These are phyloP conservation scores for Porites lobata DNA, from an alignment of 92 coral and sea anemone species.

Conservation along the genomic window DNA sequence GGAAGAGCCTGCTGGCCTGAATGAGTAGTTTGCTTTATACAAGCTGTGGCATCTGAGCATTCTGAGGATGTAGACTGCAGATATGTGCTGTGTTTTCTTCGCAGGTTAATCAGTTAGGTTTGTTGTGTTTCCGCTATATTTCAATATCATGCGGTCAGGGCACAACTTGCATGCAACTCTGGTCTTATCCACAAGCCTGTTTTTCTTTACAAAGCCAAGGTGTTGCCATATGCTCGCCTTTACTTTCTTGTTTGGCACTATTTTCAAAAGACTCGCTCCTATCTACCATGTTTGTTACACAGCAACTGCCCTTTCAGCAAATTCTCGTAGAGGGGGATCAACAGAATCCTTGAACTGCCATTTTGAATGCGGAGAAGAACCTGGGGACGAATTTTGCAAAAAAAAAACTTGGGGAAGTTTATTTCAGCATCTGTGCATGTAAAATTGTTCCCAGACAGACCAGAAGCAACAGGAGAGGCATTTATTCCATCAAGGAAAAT, in stretches of 20 bases:
- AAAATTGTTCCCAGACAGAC: no score
- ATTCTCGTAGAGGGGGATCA: no score
- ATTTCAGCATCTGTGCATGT: no score
- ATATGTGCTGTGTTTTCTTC: no score
- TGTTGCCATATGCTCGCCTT: conserved; percentile 29
- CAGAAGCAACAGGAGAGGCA: no score
- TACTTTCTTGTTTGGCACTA: conserved; percentile 15
- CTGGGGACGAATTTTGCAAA: no score
- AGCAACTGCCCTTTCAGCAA: no score
- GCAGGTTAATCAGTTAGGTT: neutral
- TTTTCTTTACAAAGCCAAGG: neutral
- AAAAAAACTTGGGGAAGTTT: no score
- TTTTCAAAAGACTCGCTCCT: conserved; percentile 17
- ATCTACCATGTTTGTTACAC: no score
- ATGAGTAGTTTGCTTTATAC: neutral
- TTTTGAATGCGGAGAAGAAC: no score
- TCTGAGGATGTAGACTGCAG: conserved; percentile 7
- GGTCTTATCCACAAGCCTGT: conserved; percentile 23
- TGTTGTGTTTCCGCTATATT: conserved; percentile 36
- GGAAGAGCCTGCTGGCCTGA: conserved; percentile 23
- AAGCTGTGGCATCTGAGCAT: neutral
- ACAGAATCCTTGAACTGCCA: no score
- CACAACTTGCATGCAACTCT: conserved; percentile 38
- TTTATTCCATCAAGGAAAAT: no score
- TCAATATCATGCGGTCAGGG: neutral